phyloP scores from a whole-genome alignment of 2,888 invertebrate genomes.

The Andrena bicolor region DNA sequence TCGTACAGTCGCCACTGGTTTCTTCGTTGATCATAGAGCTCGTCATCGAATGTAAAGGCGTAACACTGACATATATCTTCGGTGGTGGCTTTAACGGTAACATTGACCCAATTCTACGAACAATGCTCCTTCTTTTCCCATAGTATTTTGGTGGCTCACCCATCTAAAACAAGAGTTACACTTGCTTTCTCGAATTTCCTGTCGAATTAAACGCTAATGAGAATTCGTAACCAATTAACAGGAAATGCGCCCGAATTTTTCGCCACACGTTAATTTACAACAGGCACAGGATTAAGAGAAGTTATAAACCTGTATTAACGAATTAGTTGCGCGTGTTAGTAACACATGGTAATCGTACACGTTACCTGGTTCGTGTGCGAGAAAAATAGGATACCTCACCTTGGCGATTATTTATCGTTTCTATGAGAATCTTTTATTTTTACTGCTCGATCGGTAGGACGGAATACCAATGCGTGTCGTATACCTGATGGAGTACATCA shows the following conservation, averaged over 20 bases:
- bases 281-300: background rate
- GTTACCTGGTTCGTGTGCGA: conserved; percentile 7
- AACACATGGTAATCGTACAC: conserved; percentile 51
- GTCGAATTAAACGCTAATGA: background rate
- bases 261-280: background rate
- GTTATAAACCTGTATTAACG: conserved; percentile 15
- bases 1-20: conserved; percentile 71
- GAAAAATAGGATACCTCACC: conserved; percentile 38
- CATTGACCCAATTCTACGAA: conserved; percentile 82
- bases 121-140: conserved; percentile 82
- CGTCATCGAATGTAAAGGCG: conserved; percentile 83
- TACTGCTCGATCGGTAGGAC: conserved; percentile 18
- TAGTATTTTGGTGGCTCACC: conserved; percentile 80
- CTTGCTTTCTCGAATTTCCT: background rate
- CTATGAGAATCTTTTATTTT: conserved; percentile 11
- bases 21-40: conserved; percentile 83
- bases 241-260: background rate
- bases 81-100: conserved; percentile 83
- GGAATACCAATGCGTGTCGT: conserved; percentile 33
- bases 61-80: conserved; percentile 83
- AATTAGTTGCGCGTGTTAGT: conserved; percentile 34
- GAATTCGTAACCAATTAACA: background rate
- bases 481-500: conserved; percentile 58
- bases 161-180: conserved; percentile 70
- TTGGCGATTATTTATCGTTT: conserved; percentile 38